Percentiles rank a stretch among this genome's conserved stretches.
Conservation (phyloP, 2,888 invertebrate species). For the Anagyrus pseudococci region DNA sequence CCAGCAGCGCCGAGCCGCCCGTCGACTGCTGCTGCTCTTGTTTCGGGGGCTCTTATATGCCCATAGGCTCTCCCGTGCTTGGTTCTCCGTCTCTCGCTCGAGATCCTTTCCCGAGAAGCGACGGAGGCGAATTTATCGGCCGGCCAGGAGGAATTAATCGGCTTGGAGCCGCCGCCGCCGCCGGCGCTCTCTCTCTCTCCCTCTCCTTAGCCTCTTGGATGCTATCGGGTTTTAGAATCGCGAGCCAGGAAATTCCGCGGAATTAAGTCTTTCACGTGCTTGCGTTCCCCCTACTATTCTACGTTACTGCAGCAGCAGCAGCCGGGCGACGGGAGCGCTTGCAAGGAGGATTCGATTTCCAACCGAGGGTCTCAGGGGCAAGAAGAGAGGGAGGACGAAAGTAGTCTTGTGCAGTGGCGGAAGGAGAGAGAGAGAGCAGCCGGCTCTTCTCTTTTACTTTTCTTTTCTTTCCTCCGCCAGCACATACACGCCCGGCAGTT, state of each 20-base stretch:
- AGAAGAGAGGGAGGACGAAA: conserved; percentile 3
- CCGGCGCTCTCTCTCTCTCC: neutral
- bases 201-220: neutral
- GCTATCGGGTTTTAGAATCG: conserved; percentile 32
- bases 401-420: conserved; percentile 19
- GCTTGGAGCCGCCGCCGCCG: conserved; percentile 27
- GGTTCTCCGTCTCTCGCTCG: neutral
- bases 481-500: too few relatives aligned
- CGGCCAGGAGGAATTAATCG: conserved; percentile 46
- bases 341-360: conserved; percentile 30
- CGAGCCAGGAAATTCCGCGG: conserved; percentile 25
- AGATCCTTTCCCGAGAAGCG: conserved; percentile 4
- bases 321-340: too few relatives aligned
- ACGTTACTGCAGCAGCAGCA: neutral
- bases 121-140: conserved; percentile 28
- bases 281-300: too few relatives aligned
- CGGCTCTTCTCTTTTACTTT: neutral
- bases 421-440: conserved; percentile 8
- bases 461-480: neutral
- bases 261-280: conserved; percentile 31
- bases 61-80: conserved; percentile 9
- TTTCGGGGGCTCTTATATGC: conserved; percentile 15
- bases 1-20: neutral
- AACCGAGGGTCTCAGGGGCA: too few relatives aligned
- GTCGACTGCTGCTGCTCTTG: conserved; percentile 11